phyloP scores from a whole-genome alignment of 1,140 invertebrate species.

The Charaxes varanes region DNA sequence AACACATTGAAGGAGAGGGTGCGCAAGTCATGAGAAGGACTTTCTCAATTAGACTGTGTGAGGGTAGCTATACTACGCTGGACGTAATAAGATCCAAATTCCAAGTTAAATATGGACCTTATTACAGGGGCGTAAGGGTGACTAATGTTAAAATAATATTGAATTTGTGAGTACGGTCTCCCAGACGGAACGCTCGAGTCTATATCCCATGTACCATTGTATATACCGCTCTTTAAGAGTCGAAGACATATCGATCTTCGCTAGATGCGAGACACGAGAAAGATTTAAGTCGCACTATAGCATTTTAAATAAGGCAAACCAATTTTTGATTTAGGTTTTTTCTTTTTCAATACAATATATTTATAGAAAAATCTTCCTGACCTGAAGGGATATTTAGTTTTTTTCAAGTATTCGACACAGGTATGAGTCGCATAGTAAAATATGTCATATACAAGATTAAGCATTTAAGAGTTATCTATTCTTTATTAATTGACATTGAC shows the following conservation, averaged over 20 bases:
- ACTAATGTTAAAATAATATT: conserved; percentile 11
- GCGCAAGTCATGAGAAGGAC: conserved; percentile 12
- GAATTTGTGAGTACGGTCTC: conserved; percentile 15
- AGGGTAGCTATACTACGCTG: conserved; percentile 8
- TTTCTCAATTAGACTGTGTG: conserved; percentile 17
- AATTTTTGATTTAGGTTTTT: no score
- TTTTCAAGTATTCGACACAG: no score
- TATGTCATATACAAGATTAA: no score
- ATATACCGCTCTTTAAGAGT: conserved; percentile 16
- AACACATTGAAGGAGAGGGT: conserved; percentile 8
- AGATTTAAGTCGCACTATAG: conserved; percentile 7
- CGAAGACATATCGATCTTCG: conserved; percentile 19
- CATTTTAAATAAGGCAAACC: no score
- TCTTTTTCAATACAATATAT: no score
- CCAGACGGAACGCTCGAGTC: conserved; percentile 20
- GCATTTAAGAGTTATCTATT: no score
- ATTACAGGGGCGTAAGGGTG: conserved; percentile 5
- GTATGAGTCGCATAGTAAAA: no score
- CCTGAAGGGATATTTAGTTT: no score
- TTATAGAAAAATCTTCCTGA: no score
- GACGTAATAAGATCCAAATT: neutral
- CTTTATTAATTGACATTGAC: no score
- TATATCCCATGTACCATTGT: conserved; percentile 17
- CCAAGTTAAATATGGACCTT: conserved; percentile 10
- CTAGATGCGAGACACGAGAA: conserved; percentile 17